A percentile compares a stretch with the other conserved stretches of the same genome.
Evolutionary conservation across 2,888 invertebrate genomes (phyloP).

Genomic region (Molanna angustata): DNA sequence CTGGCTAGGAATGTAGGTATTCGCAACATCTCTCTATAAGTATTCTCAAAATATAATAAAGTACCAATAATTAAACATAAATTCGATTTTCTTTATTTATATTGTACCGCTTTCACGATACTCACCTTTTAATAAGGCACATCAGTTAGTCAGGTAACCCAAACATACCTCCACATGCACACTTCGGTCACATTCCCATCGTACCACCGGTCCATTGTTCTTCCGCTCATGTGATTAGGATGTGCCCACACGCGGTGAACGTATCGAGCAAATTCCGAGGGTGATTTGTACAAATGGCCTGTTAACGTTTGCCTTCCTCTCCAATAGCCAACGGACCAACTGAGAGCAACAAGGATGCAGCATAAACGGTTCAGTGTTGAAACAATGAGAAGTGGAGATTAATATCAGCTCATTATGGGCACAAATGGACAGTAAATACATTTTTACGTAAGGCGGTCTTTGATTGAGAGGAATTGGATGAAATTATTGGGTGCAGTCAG

Average conservation of each 20-base stretch:
- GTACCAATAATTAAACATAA: too few relatives aligned
- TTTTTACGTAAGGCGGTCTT: constrained; percentile 20
- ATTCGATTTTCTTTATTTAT: neutral
- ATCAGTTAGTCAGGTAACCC: constrained; percentile 10
- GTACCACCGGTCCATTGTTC: constrained; percentile 26
- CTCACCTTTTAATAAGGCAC: constrained; percentile 17
- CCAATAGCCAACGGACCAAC: too few relatives aligned
- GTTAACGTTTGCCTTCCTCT: neutral
- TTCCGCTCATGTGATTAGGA: constrained; percentile 31
- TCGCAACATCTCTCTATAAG: too few relatives aligned
- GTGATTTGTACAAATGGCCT: constrained; percentile 10
- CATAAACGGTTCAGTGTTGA: neutral
- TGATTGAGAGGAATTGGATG: constrained; percentile 14
- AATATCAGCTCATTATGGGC: constrained; percentile 12
- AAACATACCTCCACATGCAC: constrained; percentile 15
- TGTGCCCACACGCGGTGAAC: constrained; percentile 28
- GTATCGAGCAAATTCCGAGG: constrained; percentile 26
- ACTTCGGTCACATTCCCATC: constrained; percentile 26
- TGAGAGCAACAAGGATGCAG: neutral
- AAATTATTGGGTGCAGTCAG: constrained; percentile 18
- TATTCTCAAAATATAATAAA: too few relatives aligned
- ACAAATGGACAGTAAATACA: constrained; percentile 26
- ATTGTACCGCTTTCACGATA: constrained; percentile 13
- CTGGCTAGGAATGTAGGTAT: too few relatives aligned
- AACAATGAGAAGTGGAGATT: neutral